Percentiles rank a stretch among this genome's conserved stretches.
Conservation (phyloP, 1,140 invertebrate species). For the Bombus fervidus region DNA sequence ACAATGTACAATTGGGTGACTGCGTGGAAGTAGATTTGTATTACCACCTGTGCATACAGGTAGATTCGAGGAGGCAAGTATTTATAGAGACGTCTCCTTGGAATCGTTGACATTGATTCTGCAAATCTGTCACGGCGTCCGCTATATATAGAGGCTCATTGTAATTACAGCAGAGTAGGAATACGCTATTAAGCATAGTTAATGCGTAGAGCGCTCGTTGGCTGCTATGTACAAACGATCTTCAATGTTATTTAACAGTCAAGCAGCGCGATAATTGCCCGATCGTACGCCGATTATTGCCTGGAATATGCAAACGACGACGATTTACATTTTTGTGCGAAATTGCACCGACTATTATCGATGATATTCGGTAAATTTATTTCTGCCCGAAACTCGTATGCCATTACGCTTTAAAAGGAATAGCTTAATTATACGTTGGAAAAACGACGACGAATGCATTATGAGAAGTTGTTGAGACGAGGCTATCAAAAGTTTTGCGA, state of each 20-base stretch:
- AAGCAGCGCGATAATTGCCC: conserved; percentile 10
- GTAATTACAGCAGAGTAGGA: conserved; percentile 43
- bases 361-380: background rate
- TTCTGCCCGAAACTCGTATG: background rate
- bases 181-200: conserved; percentile 47
- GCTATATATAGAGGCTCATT: conserved; percentile 63
- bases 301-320: conserved; percentile 1
- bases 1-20: background rate
- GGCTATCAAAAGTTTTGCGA: background rate
- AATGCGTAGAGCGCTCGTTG: conserved; percentile 9
- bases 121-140: conserved; percentile 49
- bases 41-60: background rate
- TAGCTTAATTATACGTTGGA: background rate
- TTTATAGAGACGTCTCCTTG: conserved; percentile 56
- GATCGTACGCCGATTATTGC: conserved; percentile 2
- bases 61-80: conserved; percentile 20
- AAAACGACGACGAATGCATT: too few relatives aligned
- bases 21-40: background rate
- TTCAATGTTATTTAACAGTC: background rate
- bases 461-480: background rate
- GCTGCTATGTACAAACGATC: background rate
- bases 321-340: background rate
- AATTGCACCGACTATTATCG: background rate
- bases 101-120: conserved; percentile 64
- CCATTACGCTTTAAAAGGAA: background rate